Conservation (phyloP, 1,140 invertebrate species). For the Thaumatotibia leucotreta region DNA sequence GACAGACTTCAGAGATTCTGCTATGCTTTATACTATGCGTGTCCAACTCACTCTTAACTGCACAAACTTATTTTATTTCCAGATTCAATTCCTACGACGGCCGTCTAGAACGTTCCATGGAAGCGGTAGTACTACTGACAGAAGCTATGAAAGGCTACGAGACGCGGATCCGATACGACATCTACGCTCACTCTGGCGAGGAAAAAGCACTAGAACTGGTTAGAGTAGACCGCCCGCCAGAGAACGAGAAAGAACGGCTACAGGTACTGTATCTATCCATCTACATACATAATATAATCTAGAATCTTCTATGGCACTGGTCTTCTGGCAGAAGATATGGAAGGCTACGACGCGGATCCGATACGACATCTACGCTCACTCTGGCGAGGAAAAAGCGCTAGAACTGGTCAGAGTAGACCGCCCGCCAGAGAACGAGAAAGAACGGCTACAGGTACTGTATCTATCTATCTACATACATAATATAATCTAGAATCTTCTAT, state of each 20-base stretch:
- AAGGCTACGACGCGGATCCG: conserved; percentile 92
- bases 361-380: conserved; percentile 97
- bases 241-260: conserved; percentile 92
- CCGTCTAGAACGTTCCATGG: conserved; percentile 93
- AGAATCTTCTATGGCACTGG: conserved; percentile 94
- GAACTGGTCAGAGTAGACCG: conserved; percentile 43
- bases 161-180: conserved; percentile 94
- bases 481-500: conserved; percentile 93
- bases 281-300: too few species aligned
- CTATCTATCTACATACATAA: too few species aligned
- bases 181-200: conserved; percentile 96
- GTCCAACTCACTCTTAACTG: too few species aligned
- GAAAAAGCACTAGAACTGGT: conserved; percentile 86
- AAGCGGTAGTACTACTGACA: conserved; percentile 95
- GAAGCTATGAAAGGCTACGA: conserved; percentile 95
- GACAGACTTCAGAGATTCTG: too few species aligned
- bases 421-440: conserved; percentile 74
- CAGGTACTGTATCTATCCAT: too few species aligned
- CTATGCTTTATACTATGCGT: too few species aligned
- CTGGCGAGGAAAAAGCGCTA: conserved; percentile 90
- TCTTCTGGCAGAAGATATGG: conserved; percentile 96
- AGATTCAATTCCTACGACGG: conserved; percentile 86
- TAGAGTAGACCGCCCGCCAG: conserved; percentile 83
- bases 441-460: conserved; percentile 83
- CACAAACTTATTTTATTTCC: too few species aligned